phyloP scores from a whole-genome alignment of 1,140 invertebrate genomes.

The Dreissena polymorpha region DNA sequence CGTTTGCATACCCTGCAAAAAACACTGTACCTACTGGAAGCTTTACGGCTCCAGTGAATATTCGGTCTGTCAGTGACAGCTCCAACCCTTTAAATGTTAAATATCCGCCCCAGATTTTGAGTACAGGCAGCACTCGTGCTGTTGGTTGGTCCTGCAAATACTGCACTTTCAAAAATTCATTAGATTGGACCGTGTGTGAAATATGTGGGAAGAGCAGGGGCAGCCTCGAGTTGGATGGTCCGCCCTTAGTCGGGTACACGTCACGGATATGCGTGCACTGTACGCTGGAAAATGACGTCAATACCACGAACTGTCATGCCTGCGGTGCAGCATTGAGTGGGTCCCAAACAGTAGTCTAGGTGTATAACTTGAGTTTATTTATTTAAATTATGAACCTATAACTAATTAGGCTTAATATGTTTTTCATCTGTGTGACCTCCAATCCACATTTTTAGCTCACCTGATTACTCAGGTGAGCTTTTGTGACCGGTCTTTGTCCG shows the following conservation, averaged over 20 bases:
- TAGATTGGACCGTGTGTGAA: conserved; percentile 13
- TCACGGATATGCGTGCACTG: conserved; percentile 46
- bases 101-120: no score
- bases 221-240: conserved; percentile 18
- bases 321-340: conserved; percentile 26
- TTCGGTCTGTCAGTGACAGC: no score
- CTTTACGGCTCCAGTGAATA: not conserved
- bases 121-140: not conserved
- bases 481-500: no score
- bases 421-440: no score
- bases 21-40: not conserved
- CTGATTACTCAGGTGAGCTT: no score
- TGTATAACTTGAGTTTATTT: no score
- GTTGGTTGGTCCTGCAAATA: conserved; percentile 13
- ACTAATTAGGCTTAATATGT: no score
- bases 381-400: no score
- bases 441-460: no score
- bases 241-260: not conserved
- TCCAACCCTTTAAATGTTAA: no score
- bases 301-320: conserved; percentile 12
- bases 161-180: conserved; percentile 28
- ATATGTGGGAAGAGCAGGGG: conserved; percentile 46
- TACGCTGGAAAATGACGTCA: conserved; percentile 40
- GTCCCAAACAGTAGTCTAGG: conserved; percentile 12
- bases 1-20: no score